Percentiles rank a stretch among this genome's conserved stretches.
Conservation (phyloP, 2,797 vertebrate genomes). For the Coilia nasus region DNA sequence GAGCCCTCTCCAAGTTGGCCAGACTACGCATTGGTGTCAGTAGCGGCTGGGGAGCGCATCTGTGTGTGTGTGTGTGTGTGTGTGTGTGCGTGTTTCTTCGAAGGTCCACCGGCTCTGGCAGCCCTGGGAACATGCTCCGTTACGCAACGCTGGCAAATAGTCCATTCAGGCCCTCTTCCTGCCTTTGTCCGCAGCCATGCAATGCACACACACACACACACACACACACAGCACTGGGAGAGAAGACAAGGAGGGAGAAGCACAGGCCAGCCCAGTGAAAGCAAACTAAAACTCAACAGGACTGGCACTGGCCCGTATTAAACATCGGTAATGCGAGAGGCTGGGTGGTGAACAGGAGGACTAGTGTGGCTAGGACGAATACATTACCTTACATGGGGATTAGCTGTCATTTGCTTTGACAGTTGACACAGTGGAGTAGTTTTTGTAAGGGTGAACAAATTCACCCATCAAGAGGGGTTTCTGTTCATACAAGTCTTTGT, state of each 20-base stretch:
- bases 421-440: conserved; percentile 5
- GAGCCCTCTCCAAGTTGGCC: not conserved
- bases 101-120: conserved; percentile 56
- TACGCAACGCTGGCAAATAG: conserved; percentile 79
- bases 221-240: not conserved
- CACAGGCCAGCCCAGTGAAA: conserved; percentile 24
- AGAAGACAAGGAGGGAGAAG: not conserved
- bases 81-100: conserved; percentile 60
- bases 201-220: conserved; percentile 17
- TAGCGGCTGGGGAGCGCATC: not conserved
- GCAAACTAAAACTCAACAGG: not conserved
- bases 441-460: conserved; percentile 10
- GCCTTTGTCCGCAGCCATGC: conserved; percentile 71
- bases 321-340: conserved; percentile 17
- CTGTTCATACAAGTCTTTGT: conserved; percentile 18
- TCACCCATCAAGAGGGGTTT: conserved; percentile 20
- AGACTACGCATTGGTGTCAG: conserved; percentile 48
- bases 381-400: conserved; percentile 24
- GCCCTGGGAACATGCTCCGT: conserved; percentile 72
- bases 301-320: not conserved
- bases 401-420: conserved; percentile 13
- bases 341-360: not conserved
- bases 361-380: not conserved
- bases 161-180: conserved; percentile 79
- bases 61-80: not conserved